phyloP scores from a whole-genome alignment of 2,888 invertebrate genomes.

The Coelopa pilipes region DNA sequence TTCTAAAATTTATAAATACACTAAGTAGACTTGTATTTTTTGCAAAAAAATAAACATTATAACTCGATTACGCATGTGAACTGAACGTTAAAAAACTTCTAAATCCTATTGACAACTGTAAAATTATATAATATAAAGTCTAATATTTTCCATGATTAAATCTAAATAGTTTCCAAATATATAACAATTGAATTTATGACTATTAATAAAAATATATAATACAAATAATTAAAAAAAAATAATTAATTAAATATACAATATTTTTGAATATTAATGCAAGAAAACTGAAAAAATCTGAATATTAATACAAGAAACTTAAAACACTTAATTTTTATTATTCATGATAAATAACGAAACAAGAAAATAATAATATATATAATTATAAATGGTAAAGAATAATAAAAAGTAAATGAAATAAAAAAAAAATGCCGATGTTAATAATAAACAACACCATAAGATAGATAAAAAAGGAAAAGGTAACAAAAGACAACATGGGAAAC shows the following conservation, averaged over 20 bases:
- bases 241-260: not conserved
- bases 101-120: too few relatives aligned
- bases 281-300: not conserved
- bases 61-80: too few relatives aligned
- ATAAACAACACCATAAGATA: too few relatives aligned
- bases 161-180: not conserved
- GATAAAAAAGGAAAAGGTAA: too few relatives aligned
- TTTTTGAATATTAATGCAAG: not conserved
- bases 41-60: too few relatives aligned
- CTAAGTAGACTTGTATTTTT: too few relatives aligned
- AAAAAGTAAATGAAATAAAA: not conserved
- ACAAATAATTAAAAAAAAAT: not conserved
- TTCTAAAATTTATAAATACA: too few relatives aligned
- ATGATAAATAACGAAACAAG: too few relatives aligned
- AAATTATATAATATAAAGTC: too few relatives aligned
- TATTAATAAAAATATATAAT: not conserved
- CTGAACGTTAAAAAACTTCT: too few relatives aligned
- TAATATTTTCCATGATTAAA: not conserved
- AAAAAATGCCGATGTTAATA: not conserved
- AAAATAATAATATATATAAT: not conserved
- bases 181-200: not conserved
- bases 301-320: not conserved
- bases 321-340: too few relatives aligned
- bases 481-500: too few relatives aligned
- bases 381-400: not conserved